phyloP scores from a whole-genome alignment of 1,140 invertebrate species.

The Euborellia annulipes region DNA sequence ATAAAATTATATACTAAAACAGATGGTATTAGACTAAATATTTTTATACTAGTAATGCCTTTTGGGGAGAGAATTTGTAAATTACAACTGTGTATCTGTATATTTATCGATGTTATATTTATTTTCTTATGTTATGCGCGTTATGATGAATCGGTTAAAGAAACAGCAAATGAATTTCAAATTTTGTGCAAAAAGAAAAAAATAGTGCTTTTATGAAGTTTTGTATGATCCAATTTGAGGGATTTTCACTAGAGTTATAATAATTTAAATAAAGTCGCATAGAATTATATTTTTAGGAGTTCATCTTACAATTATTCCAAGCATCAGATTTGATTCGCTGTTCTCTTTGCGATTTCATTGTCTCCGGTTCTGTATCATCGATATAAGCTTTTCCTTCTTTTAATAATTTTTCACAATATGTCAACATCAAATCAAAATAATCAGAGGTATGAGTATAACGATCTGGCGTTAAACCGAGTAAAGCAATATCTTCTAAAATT shows the following conservation, averaged over 20 bases:
- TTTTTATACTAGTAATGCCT: neutral
- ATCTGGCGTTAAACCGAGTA: constrained; percentile 87
- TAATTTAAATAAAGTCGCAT: neutral
- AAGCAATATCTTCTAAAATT: constrained; percentile 84
- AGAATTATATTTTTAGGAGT: too few species aligned
- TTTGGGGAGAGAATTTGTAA: too few species aligned
- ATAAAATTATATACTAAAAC: constrained; percentile 9
- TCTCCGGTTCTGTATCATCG: constrained; percentile 87
- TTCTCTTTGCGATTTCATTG: constrained; percentile 91
- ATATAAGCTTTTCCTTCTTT: constrained; percentile 84
- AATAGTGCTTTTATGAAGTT: neutral
- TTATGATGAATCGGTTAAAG: too few species aligned
- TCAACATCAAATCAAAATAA: constrained; percentile 85
- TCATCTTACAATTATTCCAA: constrained; percentile 63
- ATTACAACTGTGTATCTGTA: too few species aligned
- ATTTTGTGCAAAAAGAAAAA: too few species aligned
- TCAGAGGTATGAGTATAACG: constrained; percentile 90
- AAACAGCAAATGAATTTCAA: too few species aligned
- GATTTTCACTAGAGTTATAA: neutral
- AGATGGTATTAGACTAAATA: constrained; percentile 1
- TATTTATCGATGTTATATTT: too few species aligned
- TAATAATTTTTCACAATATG: constrained; percentile 78
- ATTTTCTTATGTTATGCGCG: too few species aligned
- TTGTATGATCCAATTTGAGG: neutral
- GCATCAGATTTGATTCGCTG: constrained; percentile 74